These are phyloP conservation scores for Drosophila subpulchrella DNA, from an alignment of 1,140 invertebrate species.

Conservation along the genomic window DNA sequence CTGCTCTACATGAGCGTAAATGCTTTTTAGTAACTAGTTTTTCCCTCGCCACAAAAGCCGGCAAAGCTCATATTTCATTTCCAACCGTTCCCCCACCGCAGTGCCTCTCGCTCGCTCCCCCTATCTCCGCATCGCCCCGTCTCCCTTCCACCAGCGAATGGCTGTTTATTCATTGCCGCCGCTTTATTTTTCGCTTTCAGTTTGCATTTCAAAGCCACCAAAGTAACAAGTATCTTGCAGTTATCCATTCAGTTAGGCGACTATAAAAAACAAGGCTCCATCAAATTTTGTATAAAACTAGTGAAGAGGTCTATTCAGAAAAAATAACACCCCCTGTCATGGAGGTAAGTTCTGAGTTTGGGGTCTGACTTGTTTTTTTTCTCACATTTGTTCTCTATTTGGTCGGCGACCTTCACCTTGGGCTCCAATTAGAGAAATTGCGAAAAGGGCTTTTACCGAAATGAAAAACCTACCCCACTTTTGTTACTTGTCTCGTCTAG, in stretches of 20 bases:
- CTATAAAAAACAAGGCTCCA: constrained; percentile 40
- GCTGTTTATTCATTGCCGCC: constrained; percentile 70
- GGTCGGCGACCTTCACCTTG: constrained; percentile 76
- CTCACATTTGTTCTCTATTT: constrained; percentile 25
- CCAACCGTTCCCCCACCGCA: constrained; percentile 50
- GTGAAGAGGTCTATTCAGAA: constrained; percentile 61
- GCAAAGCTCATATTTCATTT: constrained; percentile 60
- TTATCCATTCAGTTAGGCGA: constrained; percentile 58
- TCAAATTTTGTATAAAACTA: constrained; percentile 54
- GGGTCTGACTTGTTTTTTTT: constrained; percentile 24
- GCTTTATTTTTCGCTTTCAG: constrained; percentile 74
- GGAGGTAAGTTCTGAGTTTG: constrained; percentile 58
- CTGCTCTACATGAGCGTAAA: constrained; percentile 74
- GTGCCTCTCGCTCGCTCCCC: constrained; percentile 1
- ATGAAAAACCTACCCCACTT: constrained; percentile 49
- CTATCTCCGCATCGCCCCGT: neutral
- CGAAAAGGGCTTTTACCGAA: constrained; percentile 61
- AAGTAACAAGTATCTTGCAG: constrained; percentile 82
- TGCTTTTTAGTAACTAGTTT: constrained; percentile 79
- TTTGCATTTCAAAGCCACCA: constrained; percentile 80
- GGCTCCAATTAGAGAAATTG: constrained; percentile 74
- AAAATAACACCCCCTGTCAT: constrained; percentile 29
- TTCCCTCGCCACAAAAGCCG: constrained; percentile 25
- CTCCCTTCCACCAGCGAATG: constrained; percentile 14
- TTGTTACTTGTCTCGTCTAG: neutral